These are phyloP conservation scores for Coendou prehensilis DNA, from an alignment of 2,797 vertebrate genomes.

Conservation along the genomic window DNA sequence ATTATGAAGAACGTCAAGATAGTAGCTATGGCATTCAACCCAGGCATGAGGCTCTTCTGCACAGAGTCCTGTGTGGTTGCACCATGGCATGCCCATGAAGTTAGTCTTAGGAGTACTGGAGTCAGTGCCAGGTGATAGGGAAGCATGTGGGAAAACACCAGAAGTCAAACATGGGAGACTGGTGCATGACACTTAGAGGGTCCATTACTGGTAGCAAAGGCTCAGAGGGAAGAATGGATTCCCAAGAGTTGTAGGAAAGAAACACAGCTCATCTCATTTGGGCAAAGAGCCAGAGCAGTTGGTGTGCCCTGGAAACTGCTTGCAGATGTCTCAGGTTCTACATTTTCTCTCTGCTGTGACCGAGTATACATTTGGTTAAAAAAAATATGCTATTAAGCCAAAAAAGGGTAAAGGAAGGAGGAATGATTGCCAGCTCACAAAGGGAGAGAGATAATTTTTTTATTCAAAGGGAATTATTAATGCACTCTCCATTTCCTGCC, in stretches of 20 bases:
- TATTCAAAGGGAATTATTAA: slow-evolving; percentile 61
- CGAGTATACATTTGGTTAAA: not conserved
- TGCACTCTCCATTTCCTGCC: not conserved
- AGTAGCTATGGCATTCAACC: not conserved
- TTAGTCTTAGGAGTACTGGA: not conserved
- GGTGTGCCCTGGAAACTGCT: not conserved
- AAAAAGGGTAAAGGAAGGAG: not conserved
- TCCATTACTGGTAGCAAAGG: rapidly evolving
- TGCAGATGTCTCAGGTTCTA: not conserved
- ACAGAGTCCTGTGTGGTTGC: rapidly evolving
- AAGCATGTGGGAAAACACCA: not conserved
- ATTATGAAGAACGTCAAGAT: not conserved
- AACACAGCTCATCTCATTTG: not conserved
- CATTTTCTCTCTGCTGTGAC: not conserved
- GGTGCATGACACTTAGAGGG: not conserved
- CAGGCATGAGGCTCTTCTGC: not conserved
- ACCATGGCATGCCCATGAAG: too few relatives aligned
- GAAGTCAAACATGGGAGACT: not conserved
- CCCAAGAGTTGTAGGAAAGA: not conserved
- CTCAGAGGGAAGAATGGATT: not conserved
- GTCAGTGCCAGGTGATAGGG: not conserved
- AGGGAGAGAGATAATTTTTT: not conserved
- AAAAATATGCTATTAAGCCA: not conserved
- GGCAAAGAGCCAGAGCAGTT: not conserved
- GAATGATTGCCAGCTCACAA: not conserved